Base-by-base conservation (phyloP, 2,797 vertebrate species). In the Malurus splendens region DNA sequence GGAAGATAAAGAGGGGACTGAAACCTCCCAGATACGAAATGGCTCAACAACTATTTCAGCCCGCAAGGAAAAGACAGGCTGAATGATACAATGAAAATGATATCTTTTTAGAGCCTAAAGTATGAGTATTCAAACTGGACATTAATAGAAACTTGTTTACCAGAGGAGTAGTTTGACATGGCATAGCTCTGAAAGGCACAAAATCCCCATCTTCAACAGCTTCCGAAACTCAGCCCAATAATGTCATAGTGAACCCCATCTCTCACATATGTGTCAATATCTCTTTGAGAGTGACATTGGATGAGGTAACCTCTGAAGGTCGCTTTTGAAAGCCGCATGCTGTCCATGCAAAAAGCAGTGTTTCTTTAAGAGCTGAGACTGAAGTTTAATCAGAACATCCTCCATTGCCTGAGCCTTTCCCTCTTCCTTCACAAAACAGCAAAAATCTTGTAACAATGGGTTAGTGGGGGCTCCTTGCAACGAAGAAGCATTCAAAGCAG, bases 401-500 rank as follows among this genome's bases (percentile, higher is more conserved):
- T 81, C 65, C 61, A 57, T 1, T 56, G n/a, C 42, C 52, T 67
- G 27, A 84, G 42, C 44, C 45, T 71, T 82, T 82, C 71, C 68
- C 84, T 86, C 65, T 93, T 93, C 72, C 61, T 83, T 86, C 86
- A 48, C 45, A 56, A 84, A 95, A 81, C 76, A 95, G 86, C 91
- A 72, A 74, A 90, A 77, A 64, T 17, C 25, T 80, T 80, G 68
- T 30, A 86, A 78, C 28, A 82, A 86, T 18, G 24, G 20, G 25
- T 61, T 72, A 88, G 82, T 71, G 78, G 41, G 39, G 75, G 57
- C 70, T 87, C 38, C 45, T 61, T 85, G 87, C 93, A 96, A 33
- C 51, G 32, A 92, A 96, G 83, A 95, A 96, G 95, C 77, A 90
- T 90, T 90, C 82, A 82, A 95, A 95, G 72, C 62, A 90, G 75